phyloP scores from a whole-genome alignment of 2,797 vertebrate species.

The Artibeus lituratus region DNA sequence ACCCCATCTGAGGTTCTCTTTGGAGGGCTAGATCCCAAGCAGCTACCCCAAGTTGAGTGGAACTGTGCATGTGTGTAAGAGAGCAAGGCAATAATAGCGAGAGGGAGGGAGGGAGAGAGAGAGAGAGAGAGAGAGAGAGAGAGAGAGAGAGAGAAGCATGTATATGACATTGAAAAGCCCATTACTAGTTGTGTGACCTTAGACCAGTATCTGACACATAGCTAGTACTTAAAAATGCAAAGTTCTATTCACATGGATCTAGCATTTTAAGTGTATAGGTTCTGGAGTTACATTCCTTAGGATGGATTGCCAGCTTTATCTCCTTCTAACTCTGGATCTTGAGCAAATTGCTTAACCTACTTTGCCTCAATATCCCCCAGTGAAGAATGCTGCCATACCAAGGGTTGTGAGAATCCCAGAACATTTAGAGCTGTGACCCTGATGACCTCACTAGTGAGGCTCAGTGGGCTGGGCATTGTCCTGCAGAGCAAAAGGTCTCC shows the following conservation, averaged over 20 bases:
- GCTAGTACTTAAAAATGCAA: not conserved
- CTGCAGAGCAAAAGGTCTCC: not conserved
- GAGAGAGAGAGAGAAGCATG: not conserved
- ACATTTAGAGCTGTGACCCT: not conserved
- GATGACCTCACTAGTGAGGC: not conserved
- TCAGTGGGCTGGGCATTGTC: not conserved
- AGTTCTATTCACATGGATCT: not conserved
- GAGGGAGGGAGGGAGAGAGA: too few relatives aligned
- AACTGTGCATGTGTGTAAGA: not conserved
- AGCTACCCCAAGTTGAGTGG: not conserved
- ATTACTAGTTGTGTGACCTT: not conserved
- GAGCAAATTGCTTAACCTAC: not conserved
- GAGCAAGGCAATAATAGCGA: not conserved
- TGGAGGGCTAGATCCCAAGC: not conserved
- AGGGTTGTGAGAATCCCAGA: not conserved
- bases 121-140: not conserved
- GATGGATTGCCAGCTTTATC: not conserved
- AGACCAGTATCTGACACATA: not conserved
- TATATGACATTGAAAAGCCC: not conserved
- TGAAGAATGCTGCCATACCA: not conserved
- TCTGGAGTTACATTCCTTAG: not conserved
- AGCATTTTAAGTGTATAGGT: not conserved
- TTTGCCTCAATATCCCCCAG: not conserved
- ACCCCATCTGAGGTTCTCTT: not conserved
- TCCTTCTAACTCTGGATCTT: not conserved